A percentile compares a stretch with the other conserved stretches of the same genome.
Conservation (phyloP, 2,113 vertebrate genomes). For the Gasterosteus nipponicus region DNA sequence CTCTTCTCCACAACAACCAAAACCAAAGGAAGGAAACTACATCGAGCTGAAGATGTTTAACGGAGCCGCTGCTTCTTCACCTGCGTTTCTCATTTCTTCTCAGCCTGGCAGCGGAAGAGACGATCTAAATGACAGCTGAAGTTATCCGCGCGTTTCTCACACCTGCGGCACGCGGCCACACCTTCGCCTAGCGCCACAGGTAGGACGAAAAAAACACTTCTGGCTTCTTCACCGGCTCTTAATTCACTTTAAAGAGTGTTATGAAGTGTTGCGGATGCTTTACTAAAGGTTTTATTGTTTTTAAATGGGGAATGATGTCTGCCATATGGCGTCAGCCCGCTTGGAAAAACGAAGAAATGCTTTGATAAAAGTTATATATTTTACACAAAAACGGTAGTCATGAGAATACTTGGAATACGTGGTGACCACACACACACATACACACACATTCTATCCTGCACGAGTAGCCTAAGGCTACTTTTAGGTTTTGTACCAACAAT, state of each 20-base stretch:
- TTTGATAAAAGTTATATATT: background rate
- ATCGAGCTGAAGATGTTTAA: background rate
- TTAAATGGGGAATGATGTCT: constrained; percentile 22
- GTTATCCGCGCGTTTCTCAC: constrained; percentile 68
- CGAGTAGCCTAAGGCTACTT: background rate
- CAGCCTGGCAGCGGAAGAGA: constrained; percentile 42
- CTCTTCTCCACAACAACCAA: constrained; percentile 40
- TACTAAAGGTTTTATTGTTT: background rate
- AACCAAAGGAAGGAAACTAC: background rate
- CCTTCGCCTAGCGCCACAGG: constrained; percentile 79
- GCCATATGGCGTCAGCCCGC: constrained; percentile 42
- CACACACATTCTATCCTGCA: background rate
- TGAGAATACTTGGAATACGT: fast-evolving
- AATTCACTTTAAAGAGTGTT: background rate
- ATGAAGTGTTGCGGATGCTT: background rate
- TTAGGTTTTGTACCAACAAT: background rate
- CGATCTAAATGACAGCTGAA: constrained; percentile 72
- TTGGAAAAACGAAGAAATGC: background rate
- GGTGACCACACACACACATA: background rate
- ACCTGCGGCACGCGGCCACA: constrained; percentile 79
- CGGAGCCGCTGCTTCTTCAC: background rate
- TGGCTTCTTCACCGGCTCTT: background rate
- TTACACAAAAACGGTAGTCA: too few relatives aligned
- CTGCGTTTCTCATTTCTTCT: background rate
- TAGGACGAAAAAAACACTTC: constrained; percentile 48